Percentiles rank a stretch among this genome's conserved stretches.
Conservation (phyloP, 2,888 invertebrate species). For the Ligdia adustata region DNA sequence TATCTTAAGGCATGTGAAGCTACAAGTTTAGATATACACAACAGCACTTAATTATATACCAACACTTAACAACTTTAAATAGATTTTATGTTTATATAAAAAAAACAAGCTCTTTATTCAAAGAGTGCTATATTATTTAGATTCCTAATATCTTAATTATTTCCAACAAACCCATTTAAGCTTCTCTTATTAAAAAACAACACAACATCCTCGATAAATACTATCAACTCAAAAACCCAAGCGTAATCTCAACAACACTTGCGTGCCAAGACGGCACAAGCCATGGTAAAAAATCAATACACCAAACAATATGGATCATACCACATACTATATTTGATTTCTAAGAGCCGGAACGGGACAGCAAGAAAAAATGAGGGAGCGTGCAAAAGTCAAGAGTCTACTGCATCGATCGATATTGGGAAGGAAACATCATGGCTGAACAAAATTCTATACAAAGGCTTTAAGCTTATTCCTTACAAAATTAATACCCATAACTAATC, state of each 20-base stretch:
- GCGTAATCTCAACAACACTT: constrained; percentile 39
- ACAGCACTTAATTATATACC: too few relatives aligned
- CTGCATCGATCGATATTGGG: constrained; percentile 72
- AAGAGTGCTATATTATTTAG: too few relatives aligned
- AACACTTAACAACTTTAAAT: too few relatives aligned
- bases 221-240: constrained; percentile 30
- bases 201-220: too few relatives aligned
- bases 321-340: constrained; percentile 58
- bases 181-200: too few relatives aligned
- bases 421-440: constrained; percentile 42
- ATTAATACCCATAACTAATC: constrained; percentile 40
- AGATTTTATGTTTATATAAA: too few relatives aligned
- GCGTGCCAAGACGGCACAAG: constrained; percentile 50
- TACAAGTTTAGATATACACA: too few relatives aligned
- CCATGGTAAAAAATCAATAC: constrained; percentile 76
- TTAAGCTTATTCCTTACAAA: constrained; percentile 28
- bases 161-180: too few relatives aligned
- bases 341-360: constrained; percentile 65
- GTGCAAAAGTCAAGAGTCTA: constrained; percentile 77
- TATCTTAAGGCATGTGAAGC: too few relatives aligned
- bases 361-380: constrained; percentile 64
- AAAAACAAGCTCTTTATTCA: too few relatives aligned
- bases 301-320: constrained; percentile 72
- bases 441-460: constrained; percentile 35
- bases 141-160: too few relatives aligned